phyloP scores from a whole-genome alignment of 2,113 vertebrate genomes.

The Ictalurus furcatus region DNA sequence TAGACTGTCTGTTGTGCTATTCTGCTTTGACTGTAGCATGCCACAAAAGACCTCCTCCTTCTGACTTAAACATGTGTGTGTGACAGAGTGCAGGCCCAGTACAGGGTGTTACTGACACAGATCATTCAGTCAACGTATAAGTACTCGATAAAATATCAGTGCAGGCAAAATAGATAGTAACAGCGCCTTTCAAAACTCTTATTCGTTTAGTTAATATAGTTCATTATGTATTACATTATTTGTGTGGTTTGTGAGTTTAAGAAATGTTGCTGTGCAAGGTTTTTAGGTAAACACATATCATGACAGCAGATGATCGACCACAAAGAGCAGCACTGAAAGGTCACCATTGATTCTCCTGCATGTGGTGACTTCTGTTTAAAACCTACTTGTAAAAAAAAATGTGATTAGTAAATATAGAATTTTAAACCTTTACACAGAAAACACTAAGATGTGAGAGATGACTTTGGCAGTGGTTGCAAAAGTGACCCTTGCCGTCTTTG shows the following conservation, averaged over 20 bases:
- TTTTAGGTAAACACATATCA: not conserved
- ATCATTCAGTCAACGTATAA: not conserved
- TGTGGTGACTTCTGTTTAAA: not conserved
- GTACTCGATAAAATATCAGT: not conserved
- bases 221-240: not conserved
- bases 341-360: not conserved
- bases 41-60: constrained; percentile 6
- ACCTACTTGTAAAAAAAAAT: not conserved
- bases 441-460: not conserved
- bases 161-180: not conserved
- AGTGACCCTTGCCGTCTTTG: not conserved
- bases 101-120: not conserved
- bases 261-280: not conserved
- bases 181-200: not conserved
- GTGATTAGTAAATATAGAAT: not conserved
- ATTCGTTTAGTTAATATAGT: not conserved
- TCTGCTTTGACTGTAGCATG: not conserved
- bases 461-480: not conserved
- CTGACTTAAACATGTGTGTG: not conserved
- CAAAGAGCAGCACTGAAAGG: not conserved
- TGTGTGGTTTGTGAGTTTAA: not conserved
- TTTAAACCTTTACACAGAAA: not conserved
- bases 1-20: not conserved
- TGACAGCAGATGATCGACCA: not conserved
- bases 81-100: not conserved